Evolutionary conservation across 1,140 invertebrate species (phyloP), one percentile per base, ranked within the genome.

Genomic region (Anastatus disparis): DNA sequence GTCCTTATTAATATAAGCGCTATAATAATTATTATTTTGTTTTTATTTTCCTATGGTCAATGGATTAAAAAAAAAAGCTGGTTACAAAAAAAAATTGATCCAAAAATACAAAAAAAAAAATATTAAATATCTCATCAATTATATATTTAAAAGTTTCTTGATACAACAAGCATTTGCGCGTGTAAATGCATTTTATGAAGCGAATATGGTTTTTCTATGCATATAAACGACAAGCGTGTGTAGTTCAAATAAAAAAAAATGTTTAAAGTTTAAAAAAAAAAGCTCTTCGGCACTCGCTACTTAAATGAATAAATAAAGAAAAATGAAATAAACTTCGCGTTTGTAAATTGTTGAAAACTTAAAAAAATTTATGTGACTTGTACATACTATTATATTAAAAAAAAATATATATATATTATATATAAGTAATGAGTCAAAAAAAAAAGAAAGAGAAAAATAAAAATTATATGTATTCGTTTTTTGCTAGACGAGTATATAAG

Each of bases 291-390:
- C 67, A 69, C 58, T 69, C 48, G 56, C 67, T 69, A 69, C 67
- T 69, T 69, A 69, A 69, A 42, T 58, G 20, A 67, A 20, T 15
- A 58, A 42, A 46, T 24, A 58, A 22, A 31, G 27, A 46, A 48
- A 48, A 42, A 46, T 24, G 40, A 22, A 31, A 40, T 31, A 48
- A 48, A n/a, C 52, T 20, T 2, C 17, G 27, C 44, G 31, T 22
- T 62, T 62, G 58, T 69, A 70, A 63, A 70, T 70, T 70, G 68
- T 70, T 70, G 68, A 70, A 27, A 70, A 46, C 20, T 64, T 63
- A 46, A 64, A 26, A 63, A 70, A 70, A 70, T 70, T 64, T 70
- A 70, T 70, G 35, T 63, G 46, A 56, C 27, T 70, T 70, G 46
- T 62, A 63, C 31, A 53, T 70, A 70, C 20, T n/a, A n/a, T n/a